Evolutionary conservation across 2,797 vertebrate species (phyloP).

Genomic region (Chromobotia macracanthus): DNA sequence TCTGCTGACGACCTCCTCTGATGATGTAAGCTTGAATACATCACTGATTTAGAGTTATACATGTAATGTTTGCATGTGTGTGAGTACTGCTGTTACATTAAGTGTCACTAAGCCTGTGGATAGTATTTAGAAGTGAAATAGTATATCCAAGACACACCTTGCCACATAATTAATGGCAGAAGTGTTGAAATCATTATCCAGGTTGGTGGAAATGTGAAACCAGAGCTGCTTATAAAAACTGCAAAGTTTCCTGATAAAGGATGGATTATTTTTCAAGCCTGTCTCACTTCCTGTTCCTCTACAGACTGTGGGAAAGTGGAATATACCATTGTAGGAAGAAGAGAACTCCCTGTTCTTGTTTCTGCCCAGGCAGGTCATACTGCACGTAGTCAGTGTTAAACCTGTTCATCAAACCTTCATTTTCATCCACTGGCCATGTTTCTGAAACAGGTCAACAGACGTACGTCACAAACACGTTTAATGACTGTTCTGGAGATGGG

Average conservation of each 20-base stretch:
- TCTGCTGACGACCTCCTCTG: neutral
- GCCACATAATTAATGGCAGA: slow-evolving; percentile 15
- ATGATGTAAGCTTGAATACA: neutral
- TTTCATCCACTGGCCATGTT: neutral
- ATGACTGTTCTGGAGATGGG: too few relatives aligned
- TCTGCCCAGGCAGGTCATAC: neutral
- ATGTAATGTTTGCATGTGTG: neutral
- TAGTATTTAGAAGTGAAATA: neutral
- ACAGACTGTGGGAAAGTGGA: neutral
- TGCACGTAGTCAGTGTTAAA: neutral
- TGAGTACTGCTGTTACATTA: neutral
- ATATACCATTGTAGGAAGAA: neutral
- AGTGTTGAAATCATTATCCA: slow-evolving; percentile 12
- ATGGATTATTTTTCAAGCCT: slow-evolving; percentile 14
- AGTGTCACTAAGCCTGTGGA: neutral
- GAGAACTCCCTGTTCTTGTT: slow-evolving; percentile 3
- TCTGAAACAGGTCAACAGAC: neutral
- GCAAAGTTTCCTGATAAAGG: slow-evolving; percentile 11
- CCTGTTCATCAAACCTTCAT: slow-evolving; percentile 6
- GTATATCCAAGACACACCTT: slow-evolving; percentile 12
- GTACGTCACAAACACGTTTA: neutral
- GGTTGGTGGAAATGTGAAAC: slow-evolving; percentile 15
- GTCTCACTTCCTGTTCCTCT: slow-evolving; percentile 31
- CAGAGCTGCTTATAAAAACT: slow-evolving; percentile 29
- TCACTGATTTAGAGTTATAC: neutral